Evolutionary conservation across 2,888 invertebrate genomes (phyloP).

Genomic region (Metallyticus violacea): DNA sequence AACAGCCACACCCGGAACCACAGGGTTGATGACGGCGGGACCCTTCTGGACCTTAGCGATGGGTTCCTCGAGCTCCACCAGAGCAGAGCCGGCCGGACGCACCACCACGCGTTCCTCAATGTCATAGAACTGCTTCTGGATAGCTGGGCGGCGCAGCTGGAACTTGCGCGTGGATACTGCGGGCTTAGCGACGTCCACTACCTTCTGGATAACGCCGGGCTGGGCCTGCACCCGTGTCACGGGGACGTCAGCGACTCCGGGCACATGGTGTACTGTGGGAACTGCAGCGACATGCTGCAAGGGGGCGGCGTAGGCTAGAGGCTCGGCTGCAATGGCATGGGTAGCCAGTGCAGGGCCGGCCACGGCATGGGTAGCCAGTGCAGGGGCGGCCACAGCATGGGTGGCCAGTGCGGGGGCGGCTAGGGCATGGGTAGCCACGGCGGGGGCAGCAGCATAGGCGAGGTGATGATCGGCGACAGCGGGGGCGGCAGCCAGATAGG

Average conservation of each 20-base stretch:
- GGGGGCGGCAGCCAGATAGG: constrained; percentile 17
- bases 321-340: constrained; percentile 28
- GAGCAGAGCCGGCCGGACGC: constrained; percentile 58
- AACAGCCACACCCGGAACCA: constrained; percentile 36
- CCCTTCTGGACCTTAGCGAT: constrained; percentile 55
- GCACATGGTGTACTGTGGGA: constrained; percentile 40
- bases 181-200: constrained; percentile 58
- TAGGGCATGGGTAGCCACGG: constrained; percentile 39
- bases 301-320: constrained; percentile 24
- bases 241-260: constrained; percentile 48
- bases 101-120: constrained; percentile 59
- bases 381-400: constrained; percentile 19
- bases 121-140: constrained; percentile 62
- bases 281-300: constrained; percentile 34
- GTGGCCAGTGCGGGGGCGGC: constrained; percentile 20
- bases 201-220: constrained; percentile 53
- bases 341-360: constrained; percentile 16
- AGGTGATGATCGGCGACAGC: constrained; percentile 47
- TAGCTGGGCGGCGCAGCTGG: constrained; percentile 57
- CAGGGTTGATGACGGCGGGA: constrained; percentile 46
- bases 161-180: constrained; percentile 56
- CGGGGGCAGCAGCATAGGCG: constrained; percentile 52
- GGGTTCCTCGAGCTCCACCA: constrained; percentile 59
- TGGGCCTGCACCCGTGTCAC: constrained; percentile 52
- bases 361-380: constrained; percentile 17